Base-by-base conservation (phyloP, 2,113 vertebrate species). In the Pipra filicauda region DNA sequence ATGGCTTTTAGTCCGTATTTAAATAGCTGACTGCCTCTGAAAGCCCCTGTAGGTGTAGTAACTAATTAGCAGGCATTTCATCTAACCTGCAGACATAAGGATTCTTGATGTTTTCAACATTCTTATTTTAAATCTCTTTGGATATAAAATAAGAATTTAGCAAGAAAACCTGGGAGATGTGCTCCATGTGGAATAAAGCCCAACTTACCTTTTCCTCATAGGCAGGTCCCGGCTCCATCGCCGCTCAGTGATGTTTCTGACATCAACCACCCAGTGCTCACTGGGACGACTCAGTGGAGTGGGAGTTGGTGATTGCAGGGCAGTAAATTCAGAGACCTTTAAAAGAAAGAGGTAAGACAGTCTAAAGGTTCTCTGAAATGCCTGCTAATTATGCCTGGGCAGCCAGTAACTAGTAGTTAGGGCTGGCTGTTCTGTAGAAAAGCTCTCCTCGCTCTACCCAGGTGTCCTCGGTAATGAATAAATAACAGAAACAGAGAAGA, bases 181-280 rank as follows among this genome's bases (percentile, higher is more conserved):
- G 94, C 97, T 98, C 97, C 98, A 97, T 93, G 96, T 85, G 97
- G 97, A 98, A 98, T 97, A 98, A 98, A 98, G 96, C 92, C 97
- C 94, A 98, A 98, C 98, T 98, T 98, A 95, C 98, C 97, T 98
- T 98, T 98, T 98, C 98, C 98, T 98, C 98, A 98, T 98, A 98
- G 98, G 98, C 97, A 98, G 97, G 98, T 98, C 97, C 98, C 96
- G 97, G 97, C 98, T 98, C 97, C 98, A 98, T 98, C 97, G 93
- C 97, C 89, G 96, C 97, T 97, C 98, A 97, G 97, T 98, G 98
- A 97, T 98, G 95, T 98, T 98, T 92, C 97, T 98, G 98, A 98
- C 97, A 98, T 97, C 97, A 97, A 91, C 98, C 97, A 97, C 98
- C 98, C 97, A 79, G 97, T 98, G 97, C 98, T 97, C 96, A 98